Conservation (phyloP, 2,113 vertebrate genomes). For the Myotis lucifugus region DNA sequence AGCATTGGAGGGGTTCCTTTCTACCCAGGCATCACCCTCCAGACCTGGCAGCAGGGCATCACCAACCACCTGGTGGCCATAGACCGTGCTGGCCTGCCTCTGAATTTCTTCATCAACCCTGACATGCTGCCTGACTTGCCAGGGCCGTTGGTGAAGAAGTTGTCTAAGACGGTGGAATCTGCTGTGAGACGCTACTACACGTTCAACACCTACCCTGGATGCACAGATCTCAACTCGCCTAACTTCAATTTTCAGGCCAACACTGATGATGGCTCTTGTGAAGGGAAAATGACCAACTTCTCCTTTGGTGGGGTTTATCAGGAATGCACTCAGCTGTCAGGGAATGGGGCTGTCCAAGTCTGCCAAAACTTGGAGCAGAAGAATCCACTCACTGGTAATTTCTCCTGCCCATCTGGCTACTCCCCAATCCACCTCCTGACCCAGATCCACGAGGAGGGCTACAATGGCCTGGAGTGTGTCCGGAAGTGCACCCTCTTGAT, state of each 20-base stretch:
- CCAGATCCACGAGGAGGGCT: conserved; percentile 88
- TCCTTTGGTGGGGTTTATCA: conserved; percentile 93
- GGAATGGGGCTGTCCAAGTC: conserved; percentile 58
- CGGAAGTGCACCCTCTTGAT: conserved; percentile 11
- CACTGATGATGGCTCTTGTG: conserved; percentile 88
- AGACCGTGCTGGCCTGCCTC: conserved; percentile 90
- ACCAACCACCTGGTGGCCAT: conserved; percentile 92
- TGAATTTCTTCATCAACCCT: conserved; percentile 88
- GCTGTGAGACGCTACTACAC: conserved; percentile 90
- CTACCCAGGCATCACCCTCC: conserved; percentile 94
- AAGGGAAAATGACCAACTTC: conserved; percentile 88
- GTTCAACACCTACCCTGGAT: conserved; percentile 91
- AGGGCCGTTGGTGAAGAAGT: conserved; percentile 84
- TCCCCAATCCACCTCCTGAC: conserved; percentile 80
- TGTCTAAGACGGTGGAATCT: conserved; percentile 81
- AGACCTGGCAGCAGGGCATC: conserved; percentile 92
- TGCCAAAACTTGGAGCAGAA: conserved; percentile 88
- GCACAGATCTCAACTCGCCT: conserved; percentile 84
- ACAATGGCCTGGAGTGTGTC: conserved; percentile 86
- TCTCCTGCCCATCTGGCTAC: conserved; percentile 87
- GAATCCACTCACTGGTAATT: conserved; percentile 88
- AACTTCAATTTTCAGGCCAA: conserved; percentile 97
- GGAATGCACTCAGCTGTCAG: conserved; percentile 78
- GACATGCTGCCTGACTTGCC: conserved; percentile 88
- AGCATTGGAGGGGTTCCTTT: conserved; percentile 90